These are phyloP conservation scores for Pteruthius melanotis DNA, from an alignment of 2,113 vertebrate species.

Conservation along the genomic window DNA sequence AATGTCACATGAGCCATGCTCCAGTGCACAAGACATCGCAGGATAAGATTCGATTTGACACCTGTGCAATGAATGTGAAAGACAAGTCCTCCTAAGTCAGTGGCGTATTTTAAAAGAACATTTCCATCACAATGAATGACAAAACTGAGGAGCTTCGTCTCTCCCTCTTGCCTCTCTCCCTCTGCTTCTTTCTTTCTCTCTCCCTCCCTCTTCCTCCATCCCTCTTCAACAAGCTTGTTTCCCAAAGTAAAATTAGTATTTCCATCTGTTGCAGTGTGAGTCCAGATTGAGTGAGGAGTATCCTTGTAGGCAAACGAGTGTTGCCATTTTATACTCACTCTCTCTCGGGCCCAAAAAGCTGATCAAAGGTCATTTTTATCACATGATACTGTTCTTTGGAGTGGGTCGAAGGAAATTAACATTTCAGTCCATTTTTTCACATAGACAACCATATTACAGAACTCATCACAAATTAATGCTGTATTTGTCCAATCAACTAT, in stretches of 20 bases:
- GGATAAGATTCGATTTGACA: constrained; percentile 46
- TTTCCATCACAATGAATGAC: background rate
- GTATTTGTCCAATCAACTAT: background rate
- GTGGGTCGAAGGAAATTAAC: background rate
- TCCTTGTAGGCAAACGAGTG: background rate
- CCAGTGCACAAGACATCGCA: background rate
- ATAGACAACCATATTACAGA: background rate
- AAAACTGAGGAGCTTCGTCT: background rate
- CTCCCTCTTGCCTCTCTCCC: background rate
- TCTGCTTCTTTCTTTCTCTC: background rate
- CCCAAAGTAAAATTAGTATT: background rate
- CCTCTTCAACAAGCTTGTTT: background rate
- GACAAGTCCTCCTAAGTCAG: constrained; percentile 24
- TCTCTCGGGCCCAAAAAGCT: background rate
- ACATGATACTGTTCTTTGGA: background rate
- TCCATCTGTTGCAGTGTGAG: background rate
- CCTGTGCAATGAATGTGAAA: constrained; percentile 57
- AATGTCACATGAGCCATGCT: constrained; percentile 47
- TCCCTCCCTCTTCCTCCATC: background rate
- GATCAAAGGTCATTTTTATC: background rate
- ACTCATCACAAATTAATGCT: background rate
- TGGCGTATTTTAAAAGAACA: constrained; percentile 8
- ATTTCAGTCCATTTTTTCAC: background rate
- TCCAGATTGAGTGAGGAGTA: background rate
- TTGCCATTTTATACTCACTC: background rate